phyloP scores from a whole-genome alignment of 2,888 invertebrate genomes.

The Amphipoea oculea region DNA sequence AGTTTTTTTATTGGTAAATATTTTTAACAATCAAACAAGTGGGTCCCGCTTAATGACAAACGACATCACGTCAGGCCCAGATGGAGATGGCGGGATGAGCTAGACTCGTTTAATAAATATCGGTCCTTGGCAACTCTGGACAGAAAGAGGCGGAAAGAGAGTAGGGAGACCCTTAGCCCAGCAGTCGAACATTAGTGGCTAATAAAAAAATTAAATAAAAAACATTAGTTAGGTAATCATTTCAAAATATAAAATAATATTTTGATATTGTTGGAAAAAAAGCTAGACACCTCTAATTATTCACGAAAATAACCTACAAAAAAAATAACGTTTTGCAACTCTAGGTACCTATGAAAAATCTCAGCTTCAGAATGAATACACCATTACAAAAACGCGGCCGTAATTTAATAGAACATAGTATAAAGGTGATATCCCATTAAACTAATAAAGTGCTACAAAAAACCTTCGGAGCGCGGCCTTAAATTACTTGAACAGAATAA shows the following conservation, averaged over 20 bases:
- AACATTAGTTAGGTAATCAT: not conserved
- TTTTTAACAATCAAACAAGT: not conserved
- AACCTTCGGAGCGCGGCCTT: slow-evolving; percentile 34
- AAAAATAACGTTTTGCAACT: not conserved
- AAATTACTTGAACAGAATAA: slow-evolving; percentile 54
- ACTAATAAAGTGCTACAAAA: slow-evolving; percentile 48
- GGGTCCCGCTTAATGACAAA: too few species aligned
- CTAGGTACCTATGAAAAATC: not conserved
- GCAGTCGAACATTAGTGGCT: too few species aligned
- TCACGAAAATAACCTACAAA: not conserved
- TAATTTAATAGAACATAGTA: slow-evolving; percentile 34
- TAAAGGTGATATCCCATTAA: slow-evolving; percentile 44
- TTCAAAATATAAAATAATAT: not conserved
- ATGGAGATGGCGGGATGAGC: too few species aligned
- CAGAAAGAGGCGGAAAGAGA: not conserved
- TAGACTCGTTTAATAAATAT: not conserved
- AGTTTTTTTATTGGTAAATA: not conserved
- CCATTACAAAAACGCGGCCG: slow-evolving; percentile 22
- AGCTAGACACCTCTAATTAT: not conserved
- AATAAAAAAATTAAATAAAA: too few species aligned
- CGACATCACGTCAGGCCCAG: not conserved
- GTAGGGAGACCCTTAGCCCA: not conserved
- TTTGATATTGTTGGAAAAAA: not conserved
- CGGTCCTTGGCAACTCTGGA: not conserved
- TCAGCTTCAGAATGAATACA: slow-evolving; percentile 16